phyloP scores from a whole-genome alignment of 1,140 invertebrate species.

The Artemia franciscana region DNA sequence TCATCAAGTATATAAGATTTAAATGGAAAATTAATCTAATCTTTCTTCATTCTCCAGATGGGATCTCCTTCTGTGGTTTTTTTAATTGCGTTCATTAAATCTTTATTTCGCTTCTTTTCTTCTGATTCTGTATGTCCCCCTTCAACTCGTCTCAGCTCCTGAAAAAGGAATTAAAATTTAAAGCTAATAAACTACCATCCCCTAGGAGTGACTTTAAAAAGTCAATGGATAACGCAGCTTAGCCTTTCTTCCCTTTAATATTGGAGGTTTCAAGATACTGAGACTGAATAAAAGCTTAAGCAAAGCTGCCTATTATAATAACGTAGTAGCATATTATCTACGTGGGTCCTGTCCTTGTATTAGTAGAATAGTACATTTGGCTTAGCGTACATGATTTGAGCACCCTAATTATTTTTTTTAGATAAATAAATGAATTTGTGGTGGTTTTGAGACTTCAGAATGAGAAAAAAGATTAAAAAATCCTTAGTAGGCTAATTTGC shows the following conservation, averaged over 20 bases:
- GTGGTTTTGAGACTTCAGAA: too few species aligned
- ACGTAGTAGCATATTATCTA: too few species aligned
- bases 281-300: neutral
- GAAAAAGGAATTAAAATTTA: neutral
- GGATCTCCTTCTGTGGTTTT: neutral
- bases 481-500: too few species aligned
- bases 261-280: neutral
- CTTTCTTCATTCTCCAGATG: neutral
- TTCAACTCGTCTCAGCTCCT: neutral
- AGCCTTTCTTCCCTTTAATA: neutral
- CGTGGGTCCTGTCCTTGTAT: too few species aligned
- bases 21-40: neutral
- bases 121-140: neutral
- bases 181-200: too few species aligned
- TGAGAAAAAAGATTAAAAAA: too few species aligned
- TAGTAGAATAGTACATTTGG: too few species aligned
- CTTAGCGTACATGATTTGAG: too few species aligned
- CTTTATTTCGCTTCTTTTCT: neutral
- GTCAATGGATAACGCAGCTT: neutral
- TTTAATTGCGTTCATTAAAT: neutral
- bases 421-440: too few species aligned
- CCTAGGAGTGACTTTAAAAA: too few species aligned
- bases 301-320: neutral
- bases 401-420: too few species aligned
- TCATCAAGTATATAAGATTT: neutral